phyloP scores from a whole-genome alignment of 2,888 invertebrate species.

The Drosophila nigritarsus region DNA sequence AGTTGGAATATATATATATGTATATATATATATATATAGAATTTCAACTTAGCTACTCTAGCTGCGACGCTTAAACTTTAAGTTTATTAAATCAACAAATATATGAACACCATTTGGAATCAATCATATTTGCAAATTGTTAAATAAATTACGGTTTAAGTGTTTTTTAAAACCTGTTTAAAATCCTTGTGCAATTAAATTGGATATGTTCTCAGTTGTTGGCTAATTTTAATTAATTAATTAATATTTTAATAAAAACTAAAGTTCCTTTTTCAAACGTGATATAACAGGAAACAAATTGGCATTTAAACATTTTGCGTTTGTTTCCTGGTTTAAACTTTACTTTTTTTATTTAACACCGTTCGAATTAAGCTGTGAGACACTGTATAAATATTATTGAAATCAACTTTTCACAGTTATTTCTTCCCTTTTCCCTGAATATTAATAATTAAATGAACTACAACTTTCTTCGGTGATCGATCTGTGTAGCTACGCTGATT shows the following conservation, averaged over 20 bases:
- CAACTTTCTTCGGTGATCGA: fast-evolving
- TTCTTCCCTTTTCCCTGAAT: background rate
- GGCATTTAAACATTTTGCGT: no score
- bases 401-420: background rate
- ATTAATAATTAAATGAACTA: background rate
- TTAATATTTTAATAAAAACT: no score
- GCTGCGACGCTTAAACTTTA: fast-evolving
- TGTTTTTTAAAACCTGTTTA: background rate
- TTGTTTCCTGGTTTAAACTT: no score
- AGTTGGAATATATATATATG: no score
- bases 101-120: background rate
- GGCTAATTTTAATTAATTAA: no score
- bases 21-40: no score
- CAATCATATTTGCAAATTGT: background rate
- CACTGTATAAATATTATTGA: background rate
- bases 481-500: background rate
- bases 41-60: background rate
- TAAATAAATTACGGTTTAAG: background rate
- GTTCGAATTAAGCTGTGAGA: no score
- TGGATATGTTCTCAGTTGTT: no score
- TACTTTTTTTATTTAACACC: no score
- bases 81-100: background rate
- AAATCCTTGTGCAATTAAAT: background rate
- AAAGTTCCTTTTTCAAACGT: no score
- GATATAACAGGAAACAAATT: no score